Percentiles rank a stretch among this genome's conserved stretches.
These are phyloP conservation scores for Helleia helle DNA, from an alignment of 2,888 invertebrate genomes.

Conservation along the genomic window DNA sequence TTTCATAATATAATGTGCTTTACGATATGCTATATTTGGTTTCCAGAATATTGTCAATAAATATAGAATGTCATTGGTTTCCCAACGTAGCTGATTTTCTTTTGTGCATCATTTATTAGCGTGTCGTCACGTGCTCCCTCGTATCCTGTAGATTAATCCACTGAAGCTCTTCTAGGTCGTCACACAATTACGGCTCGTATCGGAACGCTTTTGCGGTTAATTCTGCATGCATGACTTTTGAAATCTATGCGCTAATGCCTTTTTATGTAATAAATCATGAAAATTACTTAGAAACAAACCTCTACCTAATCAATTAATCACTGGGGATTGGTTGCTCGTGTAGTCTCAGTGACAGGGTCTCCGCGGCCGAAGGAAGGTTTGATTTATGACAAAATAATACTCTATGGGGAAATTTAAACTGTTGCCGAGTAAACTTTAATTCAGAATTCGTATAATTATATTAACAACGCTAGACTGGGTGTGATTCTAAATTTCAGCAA, in stretches of 20 bases:
- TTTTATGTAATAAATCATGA: conserved; percentile 52
- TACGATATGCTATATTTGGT: no score
- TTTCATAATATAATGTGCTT: no score
- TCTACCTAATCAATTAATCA: conserved; percentile 68
- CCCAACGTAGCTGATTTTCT: no score
- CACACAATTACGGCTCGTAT: conserved; percentile 19
- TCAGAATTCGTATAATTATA: conserved; percentile 12
- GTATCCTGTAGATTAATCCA: conserved; percentile 27
- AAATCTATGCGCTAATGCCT: conserved; percentile 18
- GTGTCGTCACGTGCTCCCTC: conserved; percentile 25
- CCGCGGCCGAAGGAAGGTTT: conserved; percentile 48
- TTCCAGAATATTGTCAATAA: no score
- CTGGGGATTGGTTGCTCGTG: conserved; percentile 45
- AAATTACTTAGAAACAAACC: conserved; percentile 54
- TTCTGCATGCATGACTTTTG: conserved; percentile 21
- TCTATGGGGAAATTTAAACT: conserved; percentile 48
- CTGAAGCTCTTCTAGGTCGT: conserved; percentile 20
- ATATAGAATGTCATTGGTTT: no score
- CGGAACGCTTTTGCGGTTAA: conserved; percentile 16
- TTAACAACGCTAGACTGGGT: not conserved
- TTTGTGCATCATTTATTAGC: conserved; percentile 22
- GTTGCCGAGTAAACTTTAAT: conserved; percentile 18
- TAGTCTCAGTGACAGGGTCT: conserved; percentile 46
- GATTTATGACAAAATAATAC: conserved; percentile 67
- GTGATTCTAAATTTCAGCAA: no score